Evolutionary conservation across 2,113 vertebrate genomes (phyloP).

Genomic region (Oceanites oceanicus): DNA sequence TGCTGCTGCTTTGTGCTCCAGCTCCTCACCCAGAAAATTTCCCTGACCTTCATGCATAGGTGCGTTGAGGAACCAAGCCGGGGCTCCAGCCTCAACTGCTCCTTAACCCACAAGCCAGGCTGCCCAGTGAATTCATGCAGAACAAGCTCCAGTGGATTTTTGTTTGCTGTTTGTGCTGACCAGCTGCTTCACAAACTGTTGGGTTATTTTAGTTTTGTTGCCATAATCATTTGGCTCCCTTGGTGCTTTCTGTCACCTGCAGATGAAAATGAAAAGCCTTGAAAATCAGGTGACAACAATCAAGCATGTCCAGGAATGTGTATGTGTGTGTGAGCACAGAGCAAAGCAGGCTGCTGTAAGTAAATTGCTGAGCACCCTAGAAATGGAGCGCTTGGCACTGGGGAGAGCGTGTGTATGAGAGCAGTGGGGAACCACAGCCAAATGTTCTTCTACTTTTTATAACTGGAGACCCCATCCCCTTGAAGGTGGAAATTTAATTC

Average conservation of each 20-base stretch:
- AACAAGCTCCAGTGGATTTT: slow-evolving; percentile 8
- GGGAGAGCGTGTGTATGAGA: neutral
- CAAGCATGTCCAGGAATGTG: neutral
- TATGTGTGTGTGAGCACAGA: neutral
- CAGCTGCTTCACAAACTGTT: slow-evolving; percentile 44
- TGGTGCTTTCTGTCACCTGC: neutral
- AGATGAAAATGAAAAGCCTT: slow-evolving; percentile 15
- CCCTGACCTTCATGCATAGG: neutral
- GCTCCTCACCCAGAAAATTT: neutral
- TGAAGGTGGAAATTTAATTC: neutral
- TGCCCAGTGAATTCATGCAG: neutral
- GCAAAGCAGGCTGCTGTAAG: neutral
- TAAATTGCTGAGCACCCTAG: neutral
- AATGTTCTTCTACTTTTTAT: neutral
- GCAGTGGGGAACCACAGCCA: neutral
- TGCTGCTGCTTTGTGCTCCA: neutral
- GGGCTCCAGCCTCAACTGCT: neutral
- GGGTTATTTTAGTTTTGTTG: neutral
- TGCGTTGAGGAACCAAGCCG: neutral
- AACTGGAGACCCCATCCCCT: neutral
- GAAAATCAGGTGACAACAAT: neutral
- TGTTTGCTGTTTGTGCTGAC: neutral
- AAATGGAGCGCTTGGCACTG: neutral
- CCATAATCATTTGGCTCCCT: neutral
- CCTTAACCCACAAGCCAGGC: neutral